These are phyloP conservation scores for Scolopax rusticola DNA, from an alignment of 2,797 vertebrate species.

Conservation along the genomic window DNA sequence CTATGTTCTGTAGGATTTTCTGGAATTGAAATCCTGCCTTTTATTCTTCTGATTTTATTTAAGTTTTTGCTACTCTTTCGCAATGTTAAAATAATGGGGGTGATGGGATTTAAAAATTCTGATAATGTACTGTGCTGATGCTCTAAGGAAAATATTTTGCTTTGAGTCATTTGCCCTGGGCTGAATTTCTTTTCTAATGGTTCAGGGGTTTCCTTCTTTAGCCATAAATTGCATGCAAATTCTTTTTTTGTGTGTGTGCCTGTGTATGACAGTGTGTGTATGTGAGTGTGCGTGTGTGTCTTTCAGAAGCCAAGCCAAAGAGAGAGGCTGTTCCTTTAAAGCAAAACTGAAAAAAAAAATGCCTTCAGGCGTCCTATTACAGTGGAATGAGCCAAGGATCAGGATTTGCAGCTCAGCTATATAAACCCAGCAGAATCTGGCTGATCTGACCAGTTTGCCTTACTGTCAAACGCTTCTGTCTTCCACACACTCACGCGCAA, in stretches of 20 bases:
- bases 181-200: conserved; percentile 34
- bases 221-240: conserved; percentile 82
- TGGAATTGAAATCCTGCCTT: neutral
- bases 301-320: conserved; percentile 70
- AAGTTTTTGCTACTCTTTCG: neutral
- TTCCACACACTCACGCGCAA: neutral
- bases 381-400: conserved; percentile 78
- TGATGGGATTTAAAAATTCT: neutral
- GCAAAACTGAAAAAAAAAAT: conserved; percentile 74
- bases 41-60: neutral
- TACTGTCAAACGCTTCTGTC: conserved; percentile 68
- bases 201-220: conserved; percentile 75
- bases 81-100: neutral
- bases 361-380: conserved; percentile 86
- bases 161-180: conserved; percentile 71
- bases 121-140: neutral
- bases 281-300: conserved; percentile 38
- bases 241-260: conserved; percentile 58
- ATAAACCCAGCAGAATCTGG: conserved; percentile 81
- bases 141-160: conserved; percentile 53
- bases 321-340: conserved; percentile 84
- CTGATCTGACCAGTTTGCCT: conserved; percentile 68
- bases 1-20: neutral
- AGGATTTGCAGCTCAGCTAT: conserved; percentile 79
- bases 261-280: neutral